These are phyloP conservation scores for Ellobius talpinus DNA, from an alignment of 2,113 vertebrate species.

Conservation along the genomic window DNA sequence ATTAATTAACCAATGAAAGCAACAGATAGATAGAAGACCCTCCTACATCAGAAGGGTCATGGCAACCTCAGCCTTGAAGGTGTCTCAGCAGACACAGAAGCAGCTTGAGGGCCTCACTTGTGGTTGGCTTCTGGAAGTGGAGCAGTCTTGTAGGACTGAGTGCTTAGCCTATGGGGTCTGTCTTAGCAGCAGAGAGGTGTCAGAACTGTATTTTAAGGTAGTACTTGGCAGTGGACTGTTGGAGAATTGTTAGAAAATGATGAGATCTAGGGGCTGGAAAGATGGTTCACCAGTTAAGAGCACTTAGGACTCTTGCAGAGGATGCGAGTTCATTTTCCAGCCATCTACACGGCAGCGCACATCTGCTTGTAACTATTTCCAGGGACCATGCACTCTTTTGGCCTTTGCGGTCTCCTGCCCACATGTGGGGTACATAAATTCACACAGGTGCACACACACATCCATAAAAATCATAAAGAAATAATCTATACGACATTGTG, in stretches of 20 bases:
- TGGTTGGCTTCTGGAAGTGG: neutral
- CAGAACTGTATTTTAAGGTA: neutral
- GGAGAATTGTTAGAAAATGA: neutral
- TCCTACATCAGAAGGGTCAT: accelerated
- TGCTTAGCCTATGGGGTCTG: neutral
- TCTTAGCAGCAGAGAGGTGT: neutral
- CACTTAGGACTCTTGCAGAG: too few species aligned
- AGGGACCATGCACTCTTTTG: neutral
- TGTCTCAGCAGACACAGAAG: neutral
- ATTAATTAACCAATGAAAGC: too few species aligned
- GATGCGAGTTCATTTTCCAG: too few species aligned
- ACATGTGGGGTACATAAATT: neutral
- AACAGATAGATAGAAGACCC: too few species aligned
- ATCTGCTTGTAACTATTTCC: neutral
- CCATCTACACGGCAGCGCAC: neutral
- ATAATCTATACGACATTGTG: neutral
- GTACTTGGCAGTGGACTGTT: neutral
- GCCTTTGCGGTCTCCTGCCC: neutral
- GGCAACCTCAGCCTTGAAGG: neutral
- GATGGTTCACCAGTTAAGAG: neutral
- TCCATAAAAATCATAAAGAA: neutral
- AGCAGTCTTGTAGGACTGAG: neutral
- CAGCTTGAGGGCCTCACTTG: neutral
- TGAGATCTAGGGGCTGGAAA: neutral
- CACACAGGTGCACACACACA: neutral